Percentiles rank a stretch among this genome's conserved stretches.
These are phyloP conservation scores for Albula glossodonta DNA, from an alignment of 2,113 vertebrate genomes.

Conservation along the genomic window DNA sequence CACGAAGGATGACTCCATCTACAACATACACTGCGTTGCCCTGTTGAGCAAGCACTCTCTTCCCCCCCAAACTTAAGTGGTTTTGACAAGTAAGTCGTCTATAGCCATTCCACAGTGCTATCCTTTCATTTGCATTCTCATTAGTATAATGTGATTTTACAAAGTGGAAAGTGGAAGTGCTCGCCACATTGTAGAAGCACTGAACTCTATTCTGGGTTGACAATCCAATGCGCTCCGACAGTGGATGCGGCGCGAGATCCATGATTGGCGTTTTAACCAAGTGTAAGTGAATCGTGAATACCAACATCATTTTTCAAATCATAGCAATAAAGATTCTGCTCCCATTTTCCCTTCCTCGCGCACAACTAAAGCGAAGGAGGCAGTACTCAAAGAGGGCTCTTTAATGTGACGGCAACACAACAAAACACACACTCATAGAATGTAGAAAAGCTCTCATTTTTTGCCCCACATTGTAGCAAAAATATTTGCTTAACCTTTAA, in stretches of 20 bases:
- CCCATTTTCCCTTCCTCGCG: conserved; percentile 45
- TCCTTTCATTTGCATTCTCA: conserved; percentile 85
- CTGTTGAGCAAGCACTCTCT: conserved; percentile 40
- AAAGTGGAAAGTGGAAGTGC: conserved; percentile 67
- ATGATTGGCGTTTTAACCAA: conserved; percentile 71
- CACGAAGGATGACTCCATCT: conserved; percentile 65
- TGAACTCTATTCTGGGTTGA: conserved; percentile 63
- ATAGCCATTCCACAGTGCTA: conserved; percentile 78
- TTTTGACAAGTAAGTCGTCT: conserved; percentile 81
- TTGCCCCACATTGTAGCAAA: neutral
- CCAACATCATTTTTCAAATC: conserved; percentile 70
- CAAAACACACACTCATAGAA: neutral
- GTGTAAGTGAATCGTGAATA: conserved; percentile 67
- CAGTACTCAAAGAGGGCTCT: conserved; percentile 58
- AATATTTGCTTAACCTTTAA: neutral
- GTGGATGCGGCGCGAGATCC: conserved; percentile 64
- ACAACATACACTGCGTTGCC: conserved; percentile 50
- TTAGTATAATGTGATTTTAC: conserved; percentile 80
- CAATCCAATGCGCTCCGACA: conserved; percentile 61
- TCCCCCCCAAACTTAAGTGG: conserved; percentile 68
- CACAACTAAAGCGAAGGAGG: conserved; percentile 60
- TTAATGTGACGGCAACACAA: conserved; percentile 51
- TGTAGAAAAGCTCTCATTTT: neutral
- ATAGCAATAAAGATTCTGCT: conserved; percentile 65
- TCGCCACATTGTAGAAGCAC: conserved; percentile 49